Conservation (phyloP, 2,113 vertebrate species). For the Forbesichthys papilliferus region DNA sequence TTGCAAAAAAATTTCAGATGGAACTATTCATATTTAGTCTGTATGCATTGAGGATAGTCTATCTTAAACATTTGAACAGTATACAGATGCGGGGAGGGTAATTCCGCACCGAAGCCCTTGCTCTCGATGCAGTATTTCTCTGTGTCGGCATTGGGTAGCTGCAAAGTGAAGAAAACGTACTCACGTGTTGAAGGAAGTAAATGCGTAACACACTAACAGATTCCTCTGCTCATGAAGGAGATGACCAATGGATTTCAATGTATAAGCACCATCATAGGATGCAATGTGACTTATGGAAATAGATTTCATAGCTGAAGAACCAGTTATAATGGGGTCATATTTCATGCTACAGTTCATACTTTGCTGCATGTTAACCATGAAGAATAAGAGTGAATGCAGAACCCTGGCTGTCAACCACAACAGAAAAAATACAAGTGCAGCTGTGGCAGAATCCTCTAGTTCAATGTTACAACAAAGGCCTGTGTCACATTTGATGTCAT, state of each 20-base stretch:
- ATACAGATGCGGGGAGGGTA: not conserved
- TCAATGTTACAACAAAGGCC: not conserved
- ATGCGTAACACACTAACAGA: not conserved
- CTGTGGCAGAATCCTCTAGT: not conserved
- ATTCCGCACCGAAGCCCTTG: conserved; percentile 14
- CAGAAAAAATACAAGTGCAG: not conserved
- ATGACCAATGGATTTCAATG: no score
- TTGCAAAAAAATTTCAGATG: no score
- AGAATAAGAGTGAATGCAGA: no score
- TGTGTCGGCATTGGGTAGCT: not conserved
- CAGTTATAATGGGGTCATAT: no score
- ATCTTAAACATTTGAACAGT: no score
- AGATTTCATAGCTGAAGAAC: no score
- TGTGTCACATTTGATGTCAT: conserved; percentile 4
- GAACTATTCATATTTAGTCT: no score
- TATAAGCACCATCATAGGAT: no score
- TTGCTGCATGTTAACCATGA: no score
- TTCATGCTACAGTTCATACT: no score
- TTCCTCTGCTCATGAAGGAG: not conserved
- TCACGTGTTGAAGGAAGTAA: not conserved
- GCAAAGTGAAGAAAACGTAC: not conserved
- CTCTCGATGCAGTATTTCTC: not conserved
- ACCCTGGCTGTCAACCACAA: not conserved
- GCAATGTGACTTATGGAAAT: no score
- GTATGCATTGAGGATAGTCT: no score